Evolutionary conservation across 2,888 invertebrate genomes (phyloP).

Genomic region (Lithodes maja): DNA sequence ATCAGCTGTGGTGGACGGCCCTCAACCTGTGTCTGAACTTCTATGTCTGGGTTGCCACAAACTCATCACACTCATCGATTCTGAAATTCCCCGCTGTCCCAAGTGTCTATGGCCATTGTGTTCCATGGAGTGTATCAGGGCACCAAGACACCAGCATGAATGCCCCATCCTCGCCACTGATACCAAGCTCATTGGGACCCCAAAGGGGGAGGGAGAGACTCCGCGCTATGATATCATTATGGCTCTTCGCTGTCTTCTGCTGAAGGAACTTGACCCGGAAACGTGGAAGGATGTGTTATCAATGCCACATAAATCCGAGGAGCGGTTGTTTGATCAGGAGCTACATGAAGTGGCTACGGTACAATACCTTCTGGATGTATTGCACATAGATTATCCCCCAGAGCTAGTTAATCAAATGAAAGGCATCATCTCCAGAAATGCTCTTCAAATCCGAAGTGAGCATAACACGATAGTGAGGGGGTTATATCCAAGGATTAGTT

Average conservation of each 20-base stretch:
- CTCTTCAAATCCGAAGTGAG: conserved; percentile 50
- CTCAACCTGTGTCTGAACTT: conserved; percentile 71
- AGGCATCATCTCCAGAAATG: conserved; percentile 61
- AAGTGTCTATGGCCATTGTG: conserved; percentile 67
- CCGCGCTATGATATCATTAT: conserved; percentile 64
- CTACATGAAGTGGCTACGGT: conserved; percentile 36
- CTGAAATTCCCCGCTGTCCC: conserved; percentile 58
- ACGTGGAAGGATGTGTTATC: conserved; percentile 42
- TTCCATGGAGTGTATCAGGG: conserved; percentile 38
- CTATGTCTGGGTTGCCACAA: conserved; percentile 76
- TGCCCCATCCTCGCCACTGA: conserved; percentile 10
- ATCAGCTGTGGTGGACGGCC: conserved; percentile 72
- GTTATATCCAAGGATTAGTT: conserved; percentile 83
- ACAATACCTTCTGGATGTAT: conserved; percentile 51
- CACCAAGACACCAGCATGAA: conserved; percentile 46
- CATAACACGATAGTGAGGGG: conserved; percentile 74
- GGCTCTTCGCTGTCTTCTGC: conserved; percentile 51
- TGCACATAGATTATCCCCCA: conserved; percentile 39
- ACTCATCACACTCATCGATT: conserved; percentile 69
- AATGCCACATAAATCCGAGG: conserved; percentile 58
- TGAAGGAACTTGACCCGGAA: conserved; percentile 37
- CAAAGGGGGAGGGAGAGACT: conserved; percentile 21
- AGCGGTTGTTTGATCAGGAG: not conserved
- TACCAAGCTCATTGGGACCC: conserved; percentile 37
- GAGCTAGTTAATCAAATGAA: conserved; percentile 56